Percentiles rank a stretch among this genome's conserved stretches.
Evolutionary conservation across 2,888 invertebrate genomes (phyloP).

Genomic region (Dynastes maya): DNA sequence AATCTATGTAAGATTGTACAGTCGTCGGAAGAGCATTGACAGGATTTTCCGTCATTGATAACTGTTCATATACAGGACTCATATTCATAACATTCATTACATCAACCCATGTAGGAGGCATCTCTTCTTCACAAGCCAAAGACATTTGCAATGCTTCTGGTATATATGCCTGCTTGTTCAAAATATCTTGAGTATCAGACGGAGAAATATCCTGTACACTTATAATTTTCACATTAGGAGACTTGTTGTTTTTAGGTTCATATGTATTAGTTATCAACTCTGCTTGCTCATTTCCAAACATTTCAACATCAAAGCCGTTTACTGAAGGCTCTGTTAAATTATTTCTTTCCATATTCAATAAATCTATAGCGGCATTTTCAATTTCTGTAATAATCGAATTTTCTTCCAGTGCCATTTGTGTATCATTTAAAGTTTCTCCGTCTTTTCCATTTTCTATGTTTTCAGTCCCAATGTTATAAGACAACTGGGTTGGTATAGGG

Average conservation of each 20-base stretch:
- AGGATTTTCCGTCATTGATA: conserved; percentile 72
- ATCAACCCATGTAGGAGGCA: conserved; percentile 84
- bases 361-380: conserved; percentile 67
- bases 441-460: conserved; percentile 67
- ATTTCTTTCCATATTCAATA: conserved; percentile 63
- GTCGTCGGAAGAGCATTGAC: conserved; percentile 77
- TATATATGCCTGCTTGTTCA: conserved; percentile 66
- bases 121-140: conserved; percentile 83
- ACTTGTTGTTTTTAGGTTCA: conserved; percentile 49
- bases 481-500: conserved; percentile 67
- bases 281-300: conserved; percentile 55
- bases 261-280: conserved; percentile 28
- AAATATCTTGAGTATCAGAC: conserved; percentile 55
- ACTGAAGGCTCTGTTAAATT: conserved; percentile 55
- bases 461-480: conserved; percentile 69
- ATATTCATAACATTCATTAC: conserved; percentile 80
- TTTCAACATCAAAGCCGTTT: conserved; percentile 60
- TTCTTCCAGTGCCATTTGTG: conserved; percentile 66
- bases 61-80: conserved; percentile 76
- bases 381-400: conserved; percentile 69
- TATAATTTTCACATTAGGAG: conserved; percentile 60
- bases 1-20: conserved; percentile 75
- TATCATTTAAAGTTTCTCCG: conserved; percentile 66
- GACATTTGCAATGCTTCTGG: conserved; percentile 81
- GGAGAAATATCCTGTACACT: conserved; percentile 59